phyloP scores from a whole-genome alignment of 2,113 vertebrate genomes.

The Paracanthobrama guichenoti region DNA sequence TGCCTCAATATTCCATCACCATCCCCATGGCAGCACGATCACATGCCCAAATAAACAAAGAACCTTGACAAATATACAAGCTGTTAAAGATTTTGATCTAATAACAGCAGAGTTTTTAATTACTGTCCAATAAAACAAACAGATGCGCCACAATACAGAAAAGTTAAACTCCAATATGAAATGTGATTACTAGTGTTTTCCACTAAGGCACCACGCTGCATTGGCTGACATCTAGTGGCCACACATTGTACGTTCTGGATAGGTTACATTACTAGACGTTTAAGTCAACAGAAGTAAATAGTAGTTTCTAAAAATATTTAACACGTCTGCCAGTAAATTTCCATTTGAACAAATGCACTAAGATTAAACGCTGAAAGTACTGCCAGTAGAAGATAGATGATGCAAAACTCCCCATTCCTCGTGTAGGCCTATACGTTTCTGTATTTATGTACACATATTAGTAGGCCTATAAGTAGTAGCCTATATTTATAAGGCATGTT shows the following conservation, averaged over 20 bases:
- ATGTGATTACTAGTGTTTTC: not conserved
- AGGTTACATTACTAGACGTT: not conserved
- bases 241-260: not conserved
- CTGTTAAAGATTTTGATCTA: not conserved
- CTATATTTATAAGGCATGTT: not conserved
- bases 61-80: not conserved
- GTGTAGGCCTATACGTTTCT: not conserved
- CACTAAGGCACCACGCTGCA: constrained; percentile 14
- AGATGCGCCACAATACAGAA: not conserved
- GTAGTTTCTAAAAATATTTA: not conserved
- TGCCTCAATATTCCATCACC: constrained; percentile 1
- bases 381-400: not conserved
- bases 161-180: not conserved
- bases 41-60: constrained; percentile 3
- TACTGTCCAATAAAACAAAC: constrained; percentile 1
- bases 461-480: not conserved
- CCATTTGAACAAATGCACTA: not conserved
- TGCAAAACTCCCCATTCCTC: not conserved
- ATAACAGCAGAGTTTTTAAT: not conserved
- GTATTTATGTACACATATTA: not conserved
- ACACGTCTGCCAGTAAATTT: not conserved
- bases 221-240: constrained; percentile 61
- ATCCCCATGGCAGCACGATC: not conserved
- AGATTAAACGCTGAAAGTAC: not conserved
- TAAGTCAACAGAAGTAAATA: not conserved